Evolutionary conservation across 1,140 invertebrate species (phyloP).

Genomic region (Berghia stephanieae): DNA sequence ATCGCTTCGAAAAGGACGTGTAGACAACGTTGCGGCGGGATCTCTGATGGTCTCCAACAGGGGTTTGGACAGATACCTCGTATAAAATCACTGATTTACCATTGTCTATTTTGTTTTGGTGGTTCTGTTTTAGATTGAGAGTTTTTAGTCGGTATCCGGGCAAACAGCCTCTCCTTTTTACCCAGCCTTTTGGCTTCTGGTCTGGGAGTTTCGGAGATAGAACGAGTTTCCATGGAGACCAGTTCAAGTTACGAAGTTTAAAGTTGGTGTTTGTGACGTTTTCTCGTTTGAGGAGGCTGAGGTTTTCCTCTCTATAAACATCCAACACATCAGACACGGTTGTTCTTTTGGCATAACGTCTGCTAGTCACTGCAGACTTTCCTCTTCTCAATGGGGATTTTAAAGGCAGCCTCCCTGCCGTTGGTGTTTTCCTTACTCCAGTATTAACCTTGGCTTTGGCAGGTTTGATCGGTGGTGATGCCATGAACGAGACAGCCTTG

Average conservation of each 20-base stretch:
- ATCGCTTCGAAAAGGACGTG: neutral
- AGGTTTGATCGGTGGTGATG: neutral
- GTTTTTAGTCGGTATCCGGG: constrained; percentile 12
- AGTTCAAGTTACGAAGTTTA: constrained; percentile 1
- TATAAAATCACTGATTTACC: neutral
- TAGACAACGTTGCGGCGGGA: constrained; percentile 9
- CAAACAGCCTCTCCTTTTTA: neutral
- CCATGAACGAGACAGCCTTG: neutral
- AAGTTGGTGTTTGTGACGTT: constrained; percentile 39
- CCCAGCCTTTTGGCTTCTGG: neutral
- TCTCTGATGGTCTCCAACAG: too few relatives aligned
- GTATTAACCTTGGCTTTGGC: neutral
- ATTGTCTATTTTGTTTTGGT: neutral
- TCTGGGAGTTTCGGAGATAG: neutral
- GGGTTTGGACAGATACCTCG: constrained; percentile 20
- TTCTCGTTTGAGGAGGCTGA: constrained; percentile 34
- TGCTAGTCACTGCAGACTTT: neutral
- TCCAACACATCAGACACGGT: neutral
- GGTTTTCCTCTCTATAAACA: neutral
- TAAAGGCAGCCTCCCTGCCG: neutral
- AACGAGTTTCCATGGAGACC: constrained; percentile 13
- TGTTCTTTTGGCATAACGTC: neutral
- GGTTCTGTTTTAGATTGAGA: neutral
- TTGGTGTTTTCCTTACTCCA: neutral
- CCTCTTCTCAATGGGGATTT: neutral